Base-by-base conservation (phyloP, 2,888 invertebrate genomes). In the Oligia strigilis region DNA sequence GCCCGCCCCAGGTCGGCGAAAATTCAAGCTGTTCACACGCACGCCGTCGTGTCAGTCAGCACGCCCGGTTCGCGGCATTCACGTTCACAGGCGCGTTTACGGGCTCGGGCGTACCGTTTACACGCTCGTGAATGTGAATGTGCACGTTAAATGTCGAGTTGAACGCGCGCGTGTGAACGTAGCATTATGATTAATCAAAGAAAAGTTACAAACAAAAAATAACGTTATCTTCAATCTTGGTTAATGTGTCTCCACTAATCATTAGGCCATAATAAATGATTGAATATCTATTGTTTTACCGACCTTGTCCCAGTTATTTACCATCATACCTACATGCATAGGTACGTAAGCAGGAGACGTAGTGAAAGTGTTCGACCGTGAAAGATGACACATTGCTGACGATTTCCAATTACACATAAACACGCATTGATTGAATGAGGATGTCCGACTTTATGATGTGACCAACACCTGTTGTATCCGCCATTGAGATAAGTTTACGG, bases 361-460 rank as follows among this genome's bases (percentile, higher is more conserved):
- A 87, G 88, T 82, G 89, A 89, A 89, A 89, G 89, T 88, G 74
- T 76, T 72, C 64, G 78, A 70, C 81, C 69, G 78, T 69, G 36
- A 70, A 79, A 65, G 80, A 83, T 83, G 81, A 80, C 80, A 80
- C 82, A 78, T 66, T 55, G 67, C 72, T n/a, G 29, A 62, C 43
- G 73, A 65, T 76, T 83, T 72, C 75, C 29, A 71, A 67, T 86
- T 60, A 72, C 55, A 58, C 55, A 29, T 49, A 13, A 13, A 58
- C 17, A 55, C 58, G n/a, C 19, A 72, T 55, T 62, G 58, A 36
- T 60, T 65, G 13, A 62, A 74, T 0, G 60, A 74, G 72, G 78
- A 83, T 83, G 70, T 78, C 66, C 62, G 70, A 74, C 65, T 83
- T 69, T 17, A 23, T 52, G 36, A 17, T 46, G 11, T 74, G 70